Evolutionary conservation across 2,797 vertebrate species (phyloP), one percentile per base, ranked within the genome.

Genomic region (Tokudaia muenninki): DNA sequence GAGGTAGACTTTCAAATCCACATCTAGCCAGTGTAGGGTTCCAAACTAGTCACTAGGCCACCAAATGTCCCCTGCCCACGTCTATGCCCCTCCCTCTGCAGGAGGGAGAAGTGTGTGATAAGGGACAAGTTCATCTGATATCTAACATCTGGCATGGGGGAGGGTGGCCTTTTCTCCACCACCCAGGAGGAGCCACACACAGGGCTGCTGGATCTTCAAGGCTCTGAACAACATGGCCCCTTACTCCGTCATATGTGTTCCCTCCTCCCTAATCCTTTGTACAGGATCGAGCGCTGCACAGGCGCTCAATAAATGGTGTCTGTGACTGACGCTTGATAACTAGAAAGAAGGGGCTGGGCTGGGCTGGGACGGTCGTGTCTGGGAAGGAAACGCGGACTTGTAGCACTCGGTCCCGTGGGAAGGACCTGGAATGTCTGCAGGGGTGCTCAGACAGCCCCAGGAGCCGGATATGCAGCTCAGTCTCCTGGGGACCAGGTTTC

Each of bases 281-380:
- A 34, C 90, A 50, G 86, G 16, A 37, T 79, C 7, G 70, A 78
- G 87, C 61, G n/a, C 65, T 8, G 65, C 6, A 4, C 3, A 21
- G 86, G 77, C 31, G 3, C 79, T 89, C 89, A 97, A 95, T 97
- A 97, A 97, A 97, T 72, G 37, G 24, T 50, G 61, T 94, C 89
- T 50, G 24, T 29, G 47, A 79, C 8, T 55, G 74, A 63, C 82
- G 88, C 87, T 47, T 70, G 72, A 8, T 52, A 93, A 81, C 14
- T 13, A 80, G 63, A 50, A 92, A n/a, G 6, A 14, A 90, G 70
- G 77, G 86, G n/a, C n/a, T 10, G 70, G 59, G 12, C 12, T 12
- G 52, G 37, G 16, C 29, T 24, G n/a, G 84, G 77, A 75, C 34
- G 74, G 78, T 52, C 41, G 41, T 26, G 55, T 86, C 96, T 93